A percentile compares a stretch with the other conserved stretches of the same genome.
phyloP scores from a whole-genome alignment of 1,140 invertebrate genomes.

The Aphaenogaster rudis region DNA sequence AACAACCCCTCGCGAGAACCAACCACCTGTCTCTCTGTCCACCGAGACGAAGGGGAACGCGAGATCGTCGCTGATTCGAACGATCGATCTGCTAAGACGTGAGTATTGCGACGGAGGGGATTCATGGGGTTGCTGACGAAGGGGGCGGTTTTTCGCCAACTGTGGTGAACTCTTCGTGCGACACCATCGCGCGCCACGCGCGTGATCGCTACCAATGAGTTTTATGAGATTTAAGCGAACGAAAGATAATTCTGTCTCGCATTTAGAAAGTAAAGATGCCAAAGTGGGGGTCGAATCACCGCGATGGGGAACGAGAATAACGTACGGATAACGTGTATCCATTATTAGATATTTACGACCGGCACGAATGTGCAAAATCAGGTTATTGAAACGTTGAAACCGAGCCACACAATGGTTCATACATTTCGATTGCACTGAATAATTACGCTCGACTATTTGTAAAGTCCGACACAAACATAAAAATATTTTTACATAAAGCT shows the following conservation, averaged over 20 bases:
- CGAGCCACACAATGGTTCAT: not conserved
- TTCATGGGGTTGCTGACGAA: not conserved
- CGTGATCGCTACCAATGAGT: not conserved
- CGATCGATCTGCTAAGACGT: slow-evolving; percentile 75
- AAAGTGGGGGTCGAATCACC: slow-evolving; percentile 41
- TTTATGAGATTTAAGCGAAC: slow-evolving; percentile 23
- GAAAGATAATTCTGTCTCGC: slow-evolving; percentile 35
- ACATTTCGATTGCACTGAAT: not conserved
- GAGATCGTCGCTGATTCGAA: slow-evolving; percentile 66
- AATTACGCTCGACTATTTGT: not conserved
- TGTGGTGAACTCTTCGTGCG: not conserved
- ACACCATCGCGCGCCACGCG: not conserved
- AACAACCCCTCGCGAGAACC: slow-evolving; percentile 42
- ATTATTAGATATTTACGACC: slow-evolving; percentile 28
- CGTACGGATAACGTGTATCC: slow-evolving; percentile 16
- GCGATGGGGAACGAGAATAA: slow-evolving; percentile 29
- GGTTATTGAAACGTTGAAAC: slow-evolving; percentile 18
- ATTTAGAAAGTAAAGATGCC: slow-evolving; percentile 61
- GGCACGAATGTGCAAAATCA: slow-evolving; percentile 22
- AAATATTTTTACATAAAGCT: not conserved
- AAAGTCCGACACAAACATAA: not conserved
- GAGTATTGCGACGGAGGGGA: slow-evolving; percentile 45
- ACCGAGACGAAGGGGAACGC: slow-evolving; percentile 40
- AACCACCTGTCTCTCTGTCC: slow-evolving; percentile 37
- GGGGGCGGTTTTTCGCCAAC: not conserved